phyloP scores from a whole-genome alignment of 92 coral and sea anemone species.

The Zoanthus solanderi region DNA sequence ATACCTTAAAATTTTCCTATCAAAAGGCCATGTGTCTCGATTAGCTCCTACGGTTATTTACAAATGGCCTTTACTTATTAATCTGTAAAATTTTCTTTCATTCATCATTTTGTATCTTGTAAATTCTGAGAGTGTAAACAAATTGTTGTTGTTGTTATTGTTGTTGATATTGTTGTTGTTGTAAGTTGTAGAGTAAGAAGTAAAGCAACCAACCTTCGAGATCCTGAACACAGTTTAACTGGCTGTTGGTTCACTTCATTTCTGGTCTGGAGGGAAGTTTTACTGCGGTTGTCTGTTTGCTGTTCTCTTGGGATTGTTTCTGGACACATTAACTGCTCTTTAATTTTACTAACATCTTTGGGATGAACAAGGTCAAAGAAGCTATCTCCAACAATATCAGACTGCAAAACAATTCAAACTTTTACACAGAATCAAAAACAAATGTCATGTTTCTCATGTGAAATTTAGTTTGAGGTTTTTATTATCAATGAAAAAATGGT shows the following conservation, averaged over 20 bases:
- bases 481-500: no score
- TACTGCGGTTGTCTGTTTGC: constrained; percentile 51
- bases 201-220: constrained; percentile 58
- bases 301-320: constrained; percentile 69
- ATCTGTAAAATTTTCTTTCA: no score
- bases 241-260: constrained; percentile 58
- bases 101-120: no score
- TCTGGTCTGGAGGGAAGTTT: constrained; percentile 36
- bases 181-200: no score
- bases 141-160: no score
- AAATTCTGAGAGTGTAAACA: no score
- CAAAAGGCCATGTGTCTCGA: no score
- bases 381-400: constrained; percentile 89
- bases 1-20: no score
- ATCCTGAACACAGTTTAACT: constrained; percentile 83
- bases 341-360: constrained; percentile 79
- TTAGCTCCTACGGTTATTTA: no score
- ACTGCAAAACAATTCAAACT: constrained; percentile 49
- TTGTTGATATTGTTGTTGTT: no score
- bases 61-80: no score
- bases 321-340: constrained; percentile 80
- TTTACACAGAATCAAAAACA: neutral
- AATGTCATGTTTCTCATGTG: neutral
- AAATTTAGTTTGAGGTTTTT: no score
- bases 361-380: constrained; percentile 86